Conservation (phyloP, 1,140 invertebrate species). For the Heliconius melpomene region DNA sequence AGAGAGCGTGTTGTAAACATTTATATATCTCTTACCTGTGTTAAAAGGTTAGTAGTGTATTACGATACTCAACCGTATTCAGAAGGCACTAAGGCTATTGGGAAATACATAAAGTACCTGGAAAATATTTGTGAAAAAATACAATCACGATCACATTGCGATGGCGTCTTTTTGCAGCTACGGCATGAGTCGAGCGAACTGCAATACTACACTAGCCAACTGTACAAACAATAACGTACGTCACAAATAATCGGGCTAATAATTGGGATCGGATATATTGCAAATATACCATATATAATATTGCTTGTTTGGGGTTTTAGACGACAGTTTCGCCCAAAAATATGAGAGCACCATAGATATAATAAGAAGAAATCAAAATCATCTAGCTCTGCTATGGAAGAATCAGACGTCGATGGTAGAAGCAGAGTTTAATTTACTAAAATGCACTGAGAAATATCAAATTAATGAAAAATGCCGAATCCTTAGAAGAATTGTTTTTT, state of each 20-base stretch:
- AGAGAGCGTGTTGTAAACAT: too few species aligned
- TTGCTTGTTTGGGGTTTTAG: not conserved
- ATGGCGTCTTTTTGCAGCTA: too few species aligned
- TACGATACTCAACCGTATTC: too few species aligned
- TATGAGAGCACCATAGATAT: not conserved
- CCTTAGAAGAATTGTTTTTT: too few species aligned
- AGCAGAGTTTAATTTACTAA: slow-evolving; percentile 23
- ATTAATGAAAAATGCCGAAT: too few species aligned
- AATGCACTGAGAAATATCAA: not conserved
- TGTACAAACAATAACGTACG: not conserved
- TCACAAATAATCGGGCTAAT: not conserved
- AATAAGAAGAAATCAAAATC: slow-evolving; percentile 11
- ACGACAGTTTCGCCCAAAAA: not conserved
- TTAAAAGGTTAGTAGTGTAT: not conserved
- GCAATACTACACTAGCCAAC: not conserved
- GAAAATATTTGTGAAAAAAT: too few species aligned
- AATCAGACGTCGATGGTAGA: slow-evolving; percentile 21
- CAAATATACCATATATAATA: too few species aligned
- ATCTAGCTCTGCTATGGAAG: slow-evolving; percentile 15
- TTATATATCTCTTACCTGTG: too few species aligned
- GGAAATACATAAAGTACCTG: too few species aligned
- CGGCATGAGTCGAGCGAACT: too few species aligned
- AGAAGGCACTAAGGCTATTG: too few species aligned
- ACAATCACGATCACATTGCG: too few species aligned
- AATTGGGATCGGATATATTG: not conserved